Conservation (phyloP, 2,888 invertebrate species). For the Chouioia cunea region DNA sequence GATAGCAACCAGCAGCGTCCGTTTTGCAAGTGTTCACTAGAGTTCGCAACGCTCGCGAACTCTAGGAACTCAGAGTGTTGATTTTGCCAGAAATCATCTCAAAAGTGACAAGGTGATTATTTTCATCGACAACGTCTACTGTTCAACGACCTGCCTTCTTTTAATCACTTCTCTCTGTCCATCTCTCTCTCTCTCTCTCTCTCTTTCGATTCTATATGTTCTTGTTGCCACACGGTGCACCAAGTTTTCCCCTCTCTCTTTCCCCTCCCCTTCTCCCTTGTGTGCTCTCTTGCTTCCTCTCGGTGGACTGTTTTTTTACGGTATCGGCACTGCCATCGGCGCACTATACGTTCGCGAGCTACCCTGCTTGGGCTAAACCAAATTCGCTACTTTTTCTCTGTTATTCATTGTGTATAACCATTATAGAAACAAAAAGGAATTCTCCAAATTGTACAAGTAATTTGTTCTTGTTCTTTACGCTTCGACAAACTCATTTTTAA, state of each 20-base stretch:
- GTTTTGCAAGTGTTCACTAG: conserved; percentile 6
- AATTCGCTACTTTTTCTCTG: not conserved
- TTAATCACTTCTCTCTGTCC: conserved; percentile 43
- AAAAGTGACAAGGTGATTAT: not conserved
- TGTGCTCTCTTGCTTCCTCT: conserved; percentile 30
- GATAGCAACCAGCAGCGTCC: conserved; percentile 25
- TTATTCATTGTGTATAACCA: not conserved
- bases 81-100: not conserved
- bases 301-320: conserved; percentile 27
- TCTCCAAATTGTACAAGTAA: conserved; percentile 18
- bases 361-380: not conserved
- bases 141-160: not conserved
- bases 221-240: conserved; percentile 14
- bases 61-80: not conserved
- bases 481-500: too few species aligned
- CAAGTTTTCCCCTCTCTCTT: not conserved
- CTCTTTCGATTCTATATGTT: conserved; percentile 25
- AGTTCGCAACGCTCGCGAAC: too few species aligned
- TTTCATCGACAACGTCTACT: not conserved
- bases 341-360: not conserved
- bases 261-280: conserved; percentile 38
- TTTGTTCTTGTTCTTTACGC: not conserved
- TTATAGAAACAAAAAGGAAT: conserved; percentile 7
- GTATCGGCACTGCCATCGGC: conserved; percentile 14
- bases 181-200: conserved; percentile 38